Percentiles rank a stretch among this genome's conserved stretches.
These are phyloP conservation scores for Galeopterus variegatus DNA, from an alignment of 2,113 vertebrate species.

Conservation along the genomic window DNA sequence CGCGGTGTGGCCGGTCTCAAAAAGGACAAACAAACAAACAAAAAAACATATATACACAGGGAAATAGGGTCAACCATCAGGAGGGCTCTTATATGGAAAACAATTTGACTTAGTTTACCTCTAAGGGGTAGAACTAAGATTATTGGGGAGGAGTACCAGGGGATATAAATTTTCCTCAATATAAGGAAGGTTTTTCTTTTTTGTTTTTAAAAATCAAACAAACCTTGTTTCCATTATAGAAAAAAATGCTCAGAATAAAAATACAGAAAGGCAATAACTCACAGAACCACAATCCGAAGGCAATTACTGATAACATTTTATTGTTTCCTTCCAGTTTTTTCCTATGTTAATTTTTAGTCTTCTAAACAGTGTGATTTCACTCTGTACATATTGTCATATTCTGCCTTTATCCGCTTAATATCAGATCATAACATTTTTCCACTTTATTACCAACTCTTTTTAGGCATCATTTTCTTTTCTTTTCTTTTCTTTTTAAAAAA, in stretches of 20 bases:
- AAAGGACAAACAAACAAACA: too few species aligned
- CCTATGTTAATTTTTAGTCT: background rate
- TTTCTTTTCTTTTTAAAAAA: background rate
- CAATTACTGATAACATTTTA: background rate
- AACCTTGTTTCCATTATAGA: background rate
- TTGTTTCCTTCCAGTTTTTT: background rate
- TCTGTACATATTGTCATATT: background rate
- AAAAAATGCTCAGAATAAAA: background rate
- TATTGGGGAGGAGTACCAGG: background rate
- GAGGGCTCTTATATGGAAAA: background rate
- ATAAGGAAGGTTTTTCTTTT: slow-evolving; percentile 8
- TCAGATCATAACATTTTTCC: background rate
- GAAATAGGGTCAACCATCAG: background rate
- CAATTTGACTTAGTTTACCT: background rate
- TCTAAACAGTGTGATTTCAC: background rate
- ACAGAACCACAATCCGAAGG: background rate
- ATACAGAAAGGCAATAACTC: background rate
- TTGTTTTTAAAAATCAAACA: background rate
- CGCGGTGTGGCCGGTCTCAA: too few species aligned
- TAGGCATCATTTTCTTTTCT: background rate
- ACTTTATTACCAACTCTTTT: background rate
- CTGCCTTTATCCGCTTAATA: background rate
- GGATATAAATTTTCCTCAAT: background rate
- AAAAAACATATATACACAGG: background rate
- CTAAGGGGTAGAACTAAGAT: background rate